phyloP scores from a whole-genome alignment of 2,888 invertebrate species.

The Nysson spinosus region DNA sequence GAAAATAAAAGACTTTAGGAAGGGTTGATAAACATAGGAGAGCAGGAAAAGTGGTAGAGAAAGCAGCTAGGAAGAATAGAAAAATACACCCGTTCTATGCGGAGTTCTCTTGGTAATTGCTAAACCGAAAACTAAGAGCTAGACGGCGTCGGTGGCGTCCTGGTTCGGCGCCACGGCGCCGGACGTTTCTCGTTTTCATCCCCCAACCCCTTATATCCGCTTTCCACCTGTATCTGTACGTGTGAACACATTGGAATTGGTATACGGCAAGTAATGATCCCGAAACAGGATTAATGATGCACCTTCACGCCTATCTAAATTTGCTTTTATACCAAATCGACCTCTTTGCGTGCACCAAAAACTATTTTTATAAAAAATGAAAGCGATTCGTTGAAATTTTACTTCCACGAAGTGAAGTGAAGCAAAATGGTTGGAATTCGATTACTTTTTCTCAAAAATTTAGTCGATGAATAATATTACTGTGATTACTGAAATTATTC shows the following conservation, averaged over 20 bases:
- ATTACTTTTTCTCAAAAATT: conserved; percentile 1
- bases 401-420: background rate
- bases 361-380: background rate
- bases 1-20: background rate
- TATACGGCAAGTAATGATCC: conserved; percentile 16
- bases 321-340: background rate
- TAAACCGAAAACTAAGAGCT: conserved; percentile 50
- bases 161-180: conserved; percentile 65
- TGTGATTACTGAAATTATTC: too few species aligned
- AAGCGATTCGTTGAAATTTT: background rate
- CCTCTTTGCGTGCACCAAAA: background rate
- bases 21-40: background rate
- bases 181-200: conserved; percentile 50
- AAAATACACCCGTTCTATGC: conserved; percentile 6
- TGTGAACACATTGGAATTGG: too few species aligned
- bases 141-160: conserved; percentile 64
- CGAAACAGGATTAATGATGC: conserved; percentile 19
- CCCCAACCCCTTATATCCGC: conserved; percentile 20
- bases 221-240: background rate
- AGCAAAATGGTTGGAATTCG: background rate
- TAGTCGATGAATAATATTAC: background rate
- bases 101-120: conserved; percentile 45
- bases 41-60: background rate
- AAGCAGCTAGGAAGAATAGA: conserved; percentile 1
- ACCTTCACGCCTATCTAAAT: background rate